phyloP scores from a whole-genome alignment of 2,113 vertebrate species.

The Trochalopteron elliotii region DNA sequence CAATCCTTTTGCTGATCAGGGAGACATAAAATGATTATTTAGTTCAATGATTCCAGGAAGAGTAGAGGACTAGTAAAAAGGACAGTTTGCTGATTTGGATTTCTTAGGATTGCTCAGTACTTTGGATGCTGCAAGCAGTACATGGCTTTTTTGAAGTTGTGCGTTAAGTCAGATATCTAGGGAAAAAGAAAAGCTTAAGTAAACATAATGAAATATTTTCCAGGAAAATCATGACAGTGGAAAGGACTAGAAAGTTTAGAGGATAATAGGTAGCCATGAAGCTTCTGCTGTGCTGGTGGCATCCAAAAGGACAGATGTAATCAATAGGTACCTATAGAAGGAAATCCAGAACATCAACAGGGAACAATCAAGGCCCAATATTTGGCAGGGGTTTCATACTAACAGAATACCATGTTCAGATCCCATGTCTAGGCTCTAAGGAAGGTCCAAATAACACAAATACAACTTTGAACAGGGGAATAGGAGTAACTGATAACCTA shows the following conservation, averaged over 20 bases:
- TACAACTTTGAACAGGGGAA: not conserved
- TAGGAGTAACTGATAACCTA: not conserved
- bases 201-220: not conserved
- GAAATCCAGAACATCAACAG: not conserved
- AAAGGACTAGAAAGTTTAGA: not conserved
- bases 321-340: not conserved
- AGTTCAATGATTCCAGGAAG: not conserved
- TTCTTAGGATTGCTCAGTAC: not conserved
- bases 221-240: not conserved
- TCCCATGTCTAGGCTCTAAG: not conserved
- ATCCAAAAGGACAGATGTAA: not conserved
- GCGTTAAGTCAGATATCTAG: not conserved
- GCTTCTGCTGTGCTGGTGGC: not conserved
- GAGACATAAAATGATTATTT: not conserved
- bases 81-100: not conserved
- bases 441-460: not conserved
- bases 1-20: not conserved
- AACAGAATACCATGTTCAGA: not conserved
- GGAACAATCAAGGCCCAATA: accelerated
- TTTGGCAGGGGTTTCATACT: not conserved
- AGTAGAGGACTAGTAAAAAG: not conserved
- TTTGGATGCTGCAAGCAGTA: not conserved
- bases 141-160: accelerated
- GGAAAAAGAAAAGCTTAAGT: not conserved
- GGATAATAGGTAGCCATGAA: not conserved